Conservation (phyloP, 2,797 vertebrate genomes). For the Gadopsis marmoratus region DNA sequence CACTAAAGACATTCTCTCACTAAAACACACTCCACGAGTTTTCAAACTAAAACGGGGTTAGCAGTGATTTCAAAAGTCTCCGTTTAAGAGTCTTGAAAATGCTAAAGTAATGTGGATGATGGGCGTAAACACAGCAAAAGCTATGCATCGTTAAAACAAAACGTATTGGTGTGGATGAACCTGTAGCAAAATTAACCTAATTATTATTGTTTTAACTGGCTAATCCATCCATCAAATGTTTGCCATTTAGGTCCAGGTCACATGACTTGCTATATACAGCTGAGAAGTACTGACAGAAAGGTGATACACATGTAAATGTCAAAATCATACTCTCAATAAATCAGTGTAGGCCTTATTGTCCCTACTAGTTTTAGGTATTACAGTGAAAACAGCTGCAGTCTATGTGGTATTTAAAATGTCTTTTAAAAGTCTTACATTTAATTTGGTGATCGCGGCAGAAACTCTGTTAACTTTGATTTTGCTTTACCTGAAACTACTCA, state of each 20-base stretch:
- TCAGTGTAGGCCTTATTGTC: neutral
- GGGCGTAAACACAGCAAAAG: no score
- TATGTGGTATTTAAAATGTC: neutral
- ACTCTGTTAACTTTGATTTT: neutral
- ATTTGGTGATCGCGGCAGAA: neutral
- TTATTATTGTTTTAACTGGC: neutral
- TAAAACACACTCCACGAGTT: no score
- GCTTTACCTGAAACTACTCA: neutral
- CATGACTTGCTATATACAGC: neutral
- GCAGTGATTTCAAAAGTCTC: no score
- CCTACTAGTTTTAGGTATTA: neutral
- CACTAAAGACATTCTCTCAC: no score
- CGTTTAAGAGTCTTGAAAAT: no score
- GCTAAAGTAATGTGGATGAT: no score
- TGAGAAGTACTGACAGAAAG: neutral
- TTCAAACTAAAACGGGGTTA: no score
- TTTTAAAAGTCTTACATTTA: neutral
- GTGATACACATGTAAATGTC: neutral
- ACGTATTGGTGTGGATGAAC: neutral
- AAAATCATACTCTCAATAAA: no score
- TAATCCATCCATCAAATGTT: neutral
- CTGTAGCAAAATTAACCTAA: neutral
- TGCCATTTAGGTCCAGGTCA: no score
- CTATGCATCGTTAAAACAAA: no score
- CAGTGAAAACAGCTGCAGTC: neutral